Conservation (phyloP, 2,113 vertebrate species). For the Prionailurus bengalensis region DNA sequence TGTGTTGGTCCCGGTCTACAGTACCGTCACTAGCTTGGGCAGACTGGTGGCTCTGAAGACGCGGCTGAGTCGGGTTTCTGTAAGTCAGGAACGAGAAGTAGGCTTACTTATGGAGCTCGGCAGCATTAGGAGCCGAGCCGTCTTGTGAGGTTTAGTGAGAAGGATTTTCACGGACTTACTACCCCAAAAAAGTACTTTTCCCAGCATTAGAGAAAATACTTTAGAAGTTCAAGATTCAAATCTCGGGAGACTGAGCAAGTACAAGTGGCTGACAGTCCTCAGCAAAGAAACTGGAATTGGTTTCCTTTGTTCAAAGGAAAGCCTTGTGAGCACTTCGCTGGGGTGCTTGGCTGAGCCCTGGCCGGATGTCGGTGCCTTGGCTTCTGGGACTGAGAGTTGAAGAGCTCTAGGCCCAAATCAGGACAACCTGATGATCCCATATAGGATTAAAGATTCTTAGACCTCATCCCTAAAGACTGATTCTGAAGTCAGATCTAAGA, state of each 20-base stretch:
- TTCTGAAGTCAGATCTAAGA: background rate
- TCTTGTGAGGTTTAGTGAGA: background rate
- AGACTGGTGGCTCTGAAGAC: background rate
- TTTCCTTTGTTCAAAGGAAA: background rate
- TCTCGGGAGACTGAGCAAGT: background rate
- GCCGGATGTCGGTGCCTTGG: background rate
- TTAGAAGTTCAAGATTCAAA: background rate
- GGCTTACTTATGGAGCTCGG: background rate
- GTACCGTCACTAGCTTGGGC: background rate
- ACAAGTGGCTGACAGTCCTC: background rate
- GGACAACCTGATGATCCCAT: background rate
- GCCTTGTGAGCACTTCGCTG: background rate
- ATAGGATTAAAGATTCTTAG: background rate
- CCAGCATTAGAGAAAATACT: background rate
- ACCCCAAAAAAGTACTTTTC: background rate
- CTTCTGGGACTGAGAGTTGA: background rate
- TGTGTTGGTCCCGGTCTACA: background rate
- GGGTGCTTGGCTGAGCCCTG: too few relatives aligned
- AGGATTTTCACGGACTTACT: background rate
- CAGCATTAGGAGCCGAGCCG: rapidly evolving
- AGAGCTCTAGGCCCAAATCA: background rate
- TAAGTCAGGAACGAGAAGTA: background rate
- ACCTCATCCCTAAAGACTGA: background rate
- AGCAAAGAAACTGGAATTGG: background rate
- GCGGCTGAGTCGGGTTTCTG: background rate